phyloP scores from a whole-genome alignment of 2,113 vertebrate genomes.

The Copsychus sechellarum region DNA sequence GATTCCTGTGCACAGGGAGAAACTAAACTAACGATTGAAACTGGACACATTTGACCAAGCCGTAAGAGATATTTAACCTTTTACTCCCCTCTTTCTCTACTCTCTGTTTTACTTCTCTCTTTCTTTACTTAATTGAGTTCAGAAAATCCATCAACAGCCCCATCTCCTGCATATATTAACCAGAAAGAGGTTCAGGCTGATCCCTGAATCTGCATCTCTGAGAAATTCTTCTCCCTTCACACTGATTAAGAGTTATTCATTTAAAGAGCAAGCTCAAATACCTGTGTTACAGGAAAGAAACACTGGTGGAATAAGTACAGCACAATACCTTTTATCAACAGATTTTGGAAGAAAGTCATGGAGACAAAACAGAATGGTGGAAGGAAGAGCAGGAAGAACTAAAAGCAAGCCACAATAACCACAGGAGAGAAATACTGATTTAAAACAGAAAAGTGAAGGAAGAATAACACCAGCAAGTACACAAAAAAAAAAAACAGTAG shows the following conservation, averaged over 20 bases:
- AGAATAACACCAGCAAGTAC: not conserved
- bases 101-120: not conserved
- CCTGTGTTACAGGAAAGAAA: not conserved
- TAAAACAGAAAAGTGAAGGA: not conserved
- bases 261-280: not conserved
- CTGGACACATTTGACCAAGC: not conserved
- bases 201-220: not conserved
- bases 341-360: not conserved
- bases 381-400: not conserved
- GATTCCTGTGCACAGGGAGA: not conserved
- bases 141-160: not conserved
- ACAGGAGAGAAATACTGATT: not conserved
- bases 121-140: not conserved
- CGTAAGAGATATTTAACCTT: not conserved
- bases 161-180: not conserved
- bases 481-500: not conserved
- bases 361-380: not conserved
- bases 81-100: not conserved
- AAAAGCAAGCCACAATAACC: not conserved
- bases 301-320: not conserved
- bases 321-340: not conserved
- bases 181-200: not conserved
- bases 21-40: not conserved
- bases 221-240: not conserved
- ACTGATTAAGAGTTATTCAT: not conserved